These are phyloP conservation scores for Ammodytes dubius DNA, from an alignment of 2,113 vertebrate genomes.

Conservation along the genomic window DNA sequence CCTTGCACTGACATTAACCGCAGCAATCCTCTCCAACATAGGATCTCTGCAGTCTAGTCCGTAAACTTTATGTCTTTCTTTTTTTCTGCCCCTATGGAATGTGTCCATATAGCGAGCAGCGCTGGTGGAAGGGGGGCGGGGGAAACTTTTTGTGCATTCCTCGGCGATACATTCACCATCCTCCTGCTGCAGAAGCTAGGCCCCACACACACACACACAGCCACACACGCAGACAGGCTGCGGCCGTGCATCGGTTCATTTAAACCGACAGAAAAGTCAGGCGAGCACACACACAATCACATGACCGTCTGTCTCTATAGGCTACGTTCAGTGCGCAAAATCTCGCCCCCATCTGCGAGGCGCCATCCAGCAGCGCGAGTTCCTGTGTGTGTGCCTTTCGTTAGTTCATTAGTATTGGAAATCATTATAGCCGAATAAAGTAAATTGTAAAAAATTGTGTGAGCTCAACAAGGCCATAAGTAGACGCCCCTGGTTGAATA, in stretches of 20 bases:
- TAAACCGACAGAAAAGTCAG: constrained; percentile 47
- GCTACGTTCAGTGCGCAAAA: not conserved
- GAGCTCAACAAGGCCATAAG: not conserved
- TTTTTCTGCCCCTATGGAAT: constrained; percentile 79
- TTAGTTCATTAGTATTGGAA: constrained; percentile 24
- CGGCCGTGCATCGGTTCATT: constrained; percentile 71
- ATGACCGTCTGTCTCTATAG: constrained; percentile 52
- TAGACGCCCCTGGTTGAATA: not conserved
- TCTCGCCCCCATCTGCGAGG: not conserved
- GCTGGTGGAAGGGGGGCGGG: constrained; percentile 67
- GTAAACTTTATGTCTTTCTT: constrained; percentile 74
- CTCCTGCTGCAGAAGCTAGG: constrained; percentile 46
- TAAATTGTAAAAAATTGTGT: constrained; percentile 52
- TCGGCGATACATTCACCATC: constrained; percentile 77
- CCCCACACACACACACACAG: constrained; percentile 13
- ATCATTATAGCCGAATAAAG: constrained; percentile 8
- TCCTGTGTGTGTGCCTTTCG: constrained; percentile 2
- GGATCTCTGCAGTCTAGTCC: constrained; percentile 52
- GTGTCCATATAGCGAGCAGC: constrained; percentile 63
- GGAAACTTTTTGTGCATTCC: constrained; percentile 82
- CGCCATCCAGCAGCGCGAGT: not conserved
- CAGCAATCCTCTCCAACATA: constrained; percentile 59
- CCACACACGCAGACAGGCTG: constrained; percentile 31
- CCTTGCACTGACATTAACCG: constrained; percentile 41
- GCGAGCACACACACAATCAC: constrained; percentile 40